phyloP scores from a whole-genome alignment of 1,140 invertebrate species.

The Neodiprion pinetum region DNA sequence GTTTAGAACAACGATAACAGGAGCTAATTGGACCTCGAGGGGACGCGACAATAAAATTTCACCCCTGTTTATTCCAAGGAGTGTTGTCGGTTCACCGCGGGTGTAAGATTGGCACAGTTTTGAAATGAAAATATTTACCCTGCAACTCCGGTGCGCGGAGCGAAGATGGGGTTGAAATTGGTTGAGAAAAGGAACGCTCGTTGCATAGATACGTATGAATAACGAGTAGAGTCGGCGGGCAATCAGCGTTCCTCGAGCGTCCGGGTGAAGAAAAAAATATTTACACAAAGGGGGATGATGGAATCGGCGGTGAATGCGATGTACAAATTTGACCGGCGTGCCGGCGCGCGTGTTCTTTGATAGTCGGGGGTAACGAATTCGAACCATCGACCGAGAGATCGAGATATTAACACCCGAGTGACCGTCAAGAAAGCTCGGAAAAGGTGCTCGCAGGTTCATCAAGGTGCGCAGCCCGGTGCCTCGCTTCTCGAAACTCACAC shows the following conservation, averaged over 20 bases:
- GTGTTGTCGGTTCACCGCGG: too few species aligned
- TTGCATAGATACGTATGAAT: too few species aligned
- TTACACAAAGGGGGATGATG: background rate
- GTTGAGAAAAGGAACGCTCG: too few species aligned
- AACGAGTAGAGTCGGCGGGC: background rate
- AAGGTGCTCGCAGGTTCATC: conserved; percentile 21
- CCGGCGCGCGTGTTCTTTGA: background rate
- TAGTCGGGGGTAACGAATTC: background rate
- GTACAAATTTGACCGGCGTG: background rate
- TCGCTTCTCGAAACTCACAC: too few species aligned
- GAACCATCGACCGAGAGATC: conserved; percentile 16
- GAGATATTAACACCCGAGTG: conserved; percentile 39
- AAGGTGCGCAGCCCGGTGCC: background rate
- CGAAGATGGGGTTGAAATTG: too few species aligned
- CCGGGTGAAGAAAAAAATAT: too few species aligned
- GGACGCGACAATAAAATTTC: too few species aligned
- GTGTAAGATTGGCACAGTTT: too few species aligned
- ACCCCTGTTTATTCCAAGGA: too few species aligned
- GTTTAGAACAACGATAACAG: background rate
- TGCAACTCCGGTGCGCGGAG: too few species aligned
- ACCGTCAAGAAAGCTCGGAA: conserved; percentile 26
- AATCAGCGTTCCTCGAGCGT: background rate
- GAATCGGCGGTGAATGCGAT: background rate
- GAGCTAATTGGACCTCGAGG: background rate
- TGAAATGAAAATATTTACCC: too few species aligned